Percentiles rank a stretch among this genome's conserved stretches.
Evolutionary conservation across 35 echinoderm and acorn worm species (phyloP).

Genomic region (Hemicentrotus pulcherrimus): DNA sequence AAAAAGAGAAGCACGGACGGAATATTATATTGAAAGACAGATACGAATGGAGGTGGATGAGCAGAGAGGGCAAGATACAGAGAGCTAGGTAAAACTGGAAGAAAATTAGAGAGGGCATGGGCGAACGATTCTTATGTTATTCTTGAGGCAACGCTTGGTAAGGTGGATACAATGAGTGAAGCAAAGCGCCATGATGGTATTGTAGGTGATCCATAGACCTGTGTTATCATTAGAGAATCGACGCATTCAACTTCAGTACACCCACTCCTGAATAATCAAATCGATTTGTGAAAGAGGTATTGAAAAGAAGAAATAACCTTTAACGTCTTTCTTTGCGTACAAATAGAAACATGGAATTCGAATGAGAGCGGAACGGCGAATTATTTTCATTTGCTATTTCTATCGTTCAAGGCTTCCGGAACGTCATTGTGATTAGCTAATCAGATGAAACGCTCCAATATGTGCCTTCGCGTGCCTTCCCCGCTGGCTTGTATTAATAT

Average conservation of each 20-base stretch:
- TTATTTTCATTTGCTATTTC: not conserved
- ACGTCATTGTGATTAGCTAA: not conserved
- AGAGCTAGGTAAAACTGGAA: not conserved
- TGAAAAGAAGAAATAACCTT: constrained; percentile 7
- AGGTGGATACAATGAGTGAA: not conserved
- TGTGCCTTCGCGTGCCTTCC: not conserved
- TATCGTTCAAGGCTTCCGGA: not conserved
- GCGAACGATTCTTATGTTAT: not conserved
- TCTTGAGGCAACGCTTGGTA: not conserved
- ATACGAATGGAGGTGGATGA: not conserved
- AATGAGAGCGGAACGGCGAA: not conserved
- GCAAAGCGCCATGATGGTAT: not conserved
- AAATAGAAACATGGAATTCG: not conserved
- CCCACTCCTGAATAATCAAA: not conserved
- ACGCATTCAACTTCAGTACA: not conserved
- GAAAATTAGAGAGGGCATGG: not conserved
- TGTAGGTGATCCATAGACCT: not conserved
- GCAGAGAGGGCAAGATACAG: not conserved
- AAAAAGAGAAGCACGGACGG: not conserved
- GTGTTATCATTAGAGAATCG: not conserved
- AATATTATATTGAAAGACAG: not conserved
- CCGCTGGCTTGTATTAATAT: not conserved
- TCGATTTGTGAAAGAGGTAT: not conserved
- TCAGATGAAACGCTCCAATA: not conserved
- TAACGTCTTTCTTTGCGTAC: not conserved